These are phyloP conservation scores for Noctuana brunneofusca DNA, from an alignment of 2,888 invertebrate genomes.

Conservation along the genomic window DNA sequence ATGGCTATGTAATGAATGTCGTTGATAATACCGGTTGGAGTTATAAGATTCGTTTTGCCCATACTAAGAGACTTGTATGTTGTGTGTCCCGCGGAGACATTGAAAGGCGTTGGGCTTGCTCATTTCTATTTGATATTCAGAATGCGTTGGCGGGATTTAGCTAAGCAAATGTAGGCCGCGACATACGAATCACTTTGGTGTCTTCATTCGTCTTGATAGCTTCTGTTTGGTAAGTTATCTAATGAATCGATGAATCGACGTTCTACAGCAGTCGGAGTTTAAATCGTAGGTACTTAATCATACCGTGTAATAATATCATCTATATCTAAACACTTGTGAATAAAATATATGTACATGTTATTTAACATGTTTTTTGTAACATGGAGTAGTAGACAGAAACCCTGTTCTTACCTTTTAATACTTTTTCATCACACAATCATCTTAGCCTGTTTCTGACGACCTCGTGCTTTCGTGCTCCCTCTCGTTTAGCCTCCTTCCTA, in stretches of 20 bases:
- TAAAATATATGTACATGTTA: too few relatives aligned
- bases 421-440: too few relatives aligned
- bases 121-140: slow-evolving; percentile 69
- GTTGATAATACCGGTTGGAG: neutral
- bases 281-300: too few relatives aligned
- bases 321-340: too few relatives aligned
- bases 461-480: too few relatives aligned
- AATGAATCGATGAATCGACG: neutral
- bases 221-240: neutral
- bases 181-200: slow-evolving; percentile 60
- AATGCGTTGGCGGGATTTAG: slow-evolving; percentile 67
- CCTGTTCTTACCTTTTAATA: too few relatives aligned
- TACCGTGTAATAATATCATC: too few relatives aligned
- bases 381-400: too few relatives aligned
- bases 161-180: slow-evolving; percentile 70
- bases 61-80: neutral
- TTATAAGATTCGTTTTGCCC: neutral
- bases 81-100: slow-evolving; percentile 55
- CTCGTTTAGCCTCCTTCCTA: too few relatives aligned
- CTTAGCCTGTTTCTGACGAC: too few relatives aligned
- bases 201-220: neutral
- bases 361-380: too few relatives aligned
- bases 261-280: too few relatives aligned
- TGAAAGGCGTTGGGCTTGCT: slow-evolving; percentile 59
- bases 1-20: neutral